Evolutionary conservation across 2,888 invertebrate species (phyloP).

Genomic region (Microctonus brassicae): DNA sequence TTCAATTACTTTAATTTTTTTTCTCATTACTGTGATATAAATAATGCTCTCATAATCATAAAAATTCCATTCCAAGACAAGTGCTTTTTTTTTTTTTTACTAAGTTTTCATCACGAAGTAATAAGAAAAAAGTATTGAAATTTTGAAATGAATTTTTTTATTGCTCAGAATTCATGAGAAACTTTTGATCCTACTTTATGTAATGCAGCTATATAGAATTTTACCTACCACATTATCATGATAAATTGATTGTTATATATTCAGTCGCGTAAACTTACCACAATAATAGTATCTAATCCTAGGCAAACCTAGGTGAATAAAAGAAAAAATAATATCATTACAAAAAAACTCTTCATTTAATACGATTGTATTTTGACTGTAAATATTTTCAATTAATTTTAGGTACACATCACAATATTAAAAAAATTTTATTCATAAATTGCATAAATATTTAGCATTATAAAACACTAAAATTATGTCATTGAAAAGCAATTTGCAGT

Average conservation of each 20-base stretch:
- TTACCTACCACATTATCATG: neutral
- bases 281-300: conserved; percentile 78
- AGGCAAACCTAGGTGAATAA: conserved; percentile 73
- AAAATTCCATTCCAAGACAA: too few species aligned
- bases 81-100: too few species aligned
- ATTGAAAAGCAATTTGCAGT: neutral
- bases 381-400: neutral
- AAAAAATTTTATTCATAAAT: neutral
- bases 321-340: conserved; percentile 44
- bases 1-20: too few species aligned
- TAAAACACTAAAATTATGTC: neutral
- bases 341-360: neutral
- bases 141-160: too few species aligned
- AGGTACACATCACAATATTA: neutral
- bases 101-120: too few species aligned
- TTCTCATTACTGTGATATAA: too few species aligned
- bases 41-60: too few species aligned
- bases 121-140: too few species aligned
- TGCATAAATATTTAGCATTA: neutral
- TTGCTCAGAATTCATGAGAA: too few species aligned
- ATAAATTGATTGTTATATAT: neutral
- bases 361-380: neutral
- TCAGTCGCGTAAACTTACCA: conserved; percentile 71
- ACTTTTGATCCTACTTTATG: too few species aligned
- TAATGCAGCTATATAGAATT: too few species aligned